Conservation (phyloP, 2,797 vertebrate genomes). For the Acrossocheilus wenchowensis region DNA sequence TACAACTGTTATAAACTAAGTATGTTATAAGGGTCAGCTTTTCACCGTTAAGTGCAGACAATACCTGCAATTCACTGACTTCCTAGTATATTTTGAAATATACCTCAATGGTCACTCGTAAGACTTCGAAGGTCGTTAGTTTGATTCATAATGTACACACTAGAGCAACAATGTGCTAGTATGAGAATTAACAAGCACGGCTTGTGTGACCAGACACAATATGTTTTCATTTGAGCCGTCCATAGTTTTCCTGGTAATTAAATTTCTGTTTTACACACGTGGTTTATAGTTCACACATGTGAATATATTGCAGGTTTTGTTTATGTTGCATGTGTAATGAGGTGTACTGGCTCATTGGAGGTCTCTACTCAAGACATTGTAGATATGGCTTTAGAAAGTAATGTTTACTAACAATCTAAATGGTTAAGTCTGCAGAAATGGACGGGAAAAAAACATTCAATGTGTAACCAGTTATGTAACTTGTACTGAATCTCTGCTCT, state of each 20-base stretch:
- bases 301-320: slow-evolving; percentile 5
- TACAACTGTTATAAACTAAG: slow-evolving; percentile 52
- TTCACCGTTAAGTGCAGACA: slow-evolving; percentile 27
- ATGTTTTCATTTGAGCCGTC: slow-evolving; percentile 30
- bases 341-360: not conserved
- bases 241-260: slow-evolving; percentile 23
- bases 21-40: not conserved
- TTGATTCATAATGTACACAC: slow-evolving; percentile 9
- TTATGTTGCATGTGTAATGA: not conserved
- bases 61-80: slow-evolving; percentile 38
- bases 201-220: slow-evolving; percentile 40
- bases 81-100: slow-evolving; percentile 20
- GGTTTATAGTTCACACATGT: slow-evolving; percentile 27
- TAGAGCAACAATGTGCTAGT: slow-evolving; percentile 42
- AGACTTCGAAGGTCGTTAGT: slow-evolving; percentile 10
- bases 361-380: not conserved
- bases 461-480: not conserved
- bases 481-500: not conserved
- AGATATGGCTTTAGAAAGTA: not conserved
- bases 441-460: not conserved
- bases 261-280: slow-evolving; percentile 29
- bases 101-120: slow-evolving; percentile 27
- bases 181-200: slow-evolving; percentile 40
- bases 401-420: not conserved
- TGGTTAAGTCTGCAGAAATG: not conserved